These are phyloP conservation scores for Amyelois transitella DNA, from an alignment of 1,140 invertebrate species.

Conservation along the genomic window DNA sequence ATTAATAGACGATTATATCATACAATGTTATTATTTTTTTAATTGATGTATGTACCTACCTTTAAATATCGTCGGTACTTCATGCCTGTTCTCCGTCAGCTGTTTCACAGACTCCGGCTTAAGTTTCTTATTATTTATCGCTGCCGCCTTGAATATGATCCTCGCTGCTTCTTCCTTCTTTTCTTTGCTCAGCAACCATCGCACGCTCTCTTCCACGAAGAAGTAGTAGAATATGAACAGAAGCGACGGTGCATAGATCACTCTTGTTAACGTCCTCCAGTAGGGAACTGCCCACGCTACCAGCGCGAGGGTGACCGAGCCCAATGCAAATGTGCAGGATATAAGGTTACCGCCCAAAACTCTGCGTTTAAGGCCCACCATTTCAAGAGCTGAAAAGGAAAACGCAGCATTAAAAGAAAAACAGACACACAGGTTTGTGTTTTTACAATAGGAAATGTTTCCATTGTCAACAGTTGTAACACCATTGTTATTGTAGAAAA, in stretches of 20 bases:
- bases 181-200: slow-evolving; percentile 76
- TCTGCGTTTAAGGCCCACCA: slow-evolving; percentile 81
- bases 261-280: slow-evolving; percentile 82
- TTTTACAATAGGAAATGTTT: too few species aligned
- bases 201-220: slow-evolving; percentile 78
- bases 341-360: slow-evolving; percentile 83
- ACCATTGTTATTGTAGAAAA: too few species aligned
- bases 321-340: slow-evolving; percentile 82
- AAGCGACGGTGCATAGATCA: slow-evolving; percentile 80
- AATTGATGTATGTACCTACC: too few species aligned
- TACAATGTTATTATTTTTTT: too few species aligned
- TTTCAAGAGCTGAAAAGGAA: slow-evolving; percentile 81
- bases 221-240: slow-evolving; percentile 78
- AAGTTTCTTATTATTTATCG: slow-evolving; percentile 75
- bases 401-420: neutral
- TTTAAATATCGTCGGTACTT: neutral
- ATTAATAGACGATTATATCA: too few species aligned
- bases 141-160: slow-evolving; percentile 78
- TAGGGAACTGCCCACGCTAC: slow-evolving; percentile 81
- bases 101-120: slow-evolving; percentile 43
- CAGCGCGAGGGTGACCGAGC: slow-evolving; percentile 80
- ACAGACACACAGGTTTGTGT: too few species aligned
- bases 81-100: slow-evolving; percentile 32
- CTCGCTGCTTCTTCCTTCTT: slow-evolving; percentile 78
- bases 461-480: too few species aligned